Evolutionary conservation across 2,113 vertebrate species (phyloP), one percentile per base, ranked within the genome.

Genomic region (Hippocampus comes): DNA sequence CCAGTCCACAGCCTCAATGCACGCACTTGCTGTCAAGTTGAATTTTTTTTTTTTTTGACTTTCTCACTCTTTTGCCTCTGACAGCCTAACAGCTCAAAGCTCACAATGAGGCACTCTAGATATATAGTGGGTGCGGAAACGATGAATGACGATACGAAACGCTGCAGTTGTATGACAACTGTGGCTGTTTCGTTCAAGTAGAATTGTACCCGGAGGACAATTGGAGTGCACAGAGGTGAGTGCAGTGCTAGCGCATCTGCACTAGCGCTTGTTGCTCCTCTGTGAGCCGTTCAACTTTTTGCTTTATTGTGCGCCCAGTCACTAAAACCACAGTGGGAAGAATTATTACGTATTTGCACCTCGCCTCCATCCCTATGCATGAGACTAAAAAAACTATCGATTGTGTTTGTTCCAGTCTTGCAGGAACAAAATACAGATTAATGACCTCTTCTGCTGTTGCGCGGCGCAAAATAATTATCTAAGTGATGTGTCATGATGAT

Each of bases 341-440:
- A 42, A 21, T 48, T 51, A 57, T 17, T 43, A 10, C 10, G 4
- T 1, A 64, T 63, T 78, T 55, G 48, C 63, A 60, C 65, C 23
- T 4, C 15, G 55, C 41, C 38, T 18, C 2, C 5, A 5, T 18
- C 27, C 14, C 1, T 9, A 2, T 55, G 20, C 34, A 27, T 48
- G 38, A 68, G 67, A 79, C 38, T 12, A 81, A 60, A 73, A 73
- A 53, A 73, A 53, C 48, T 74, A 88, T 86, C 30, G 83, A 87
- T 83, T 63, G 66, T 23, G 72, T 73, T 76, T 66, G 53, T 27
- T 67, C 55, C 21, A 63, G 23, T n/a, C 70, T 49, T 75, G 38
- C 56, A 75, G 68, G 21, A 42, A 64, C 20, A 27, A 79, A 89
- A 84, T 72, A 10, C 70, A 78, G 86, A 87, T 88, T 75, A 87